Conservation (phyloP, 2,113 vertebrate species). For the Planiliza haematocheilus region DNA sequence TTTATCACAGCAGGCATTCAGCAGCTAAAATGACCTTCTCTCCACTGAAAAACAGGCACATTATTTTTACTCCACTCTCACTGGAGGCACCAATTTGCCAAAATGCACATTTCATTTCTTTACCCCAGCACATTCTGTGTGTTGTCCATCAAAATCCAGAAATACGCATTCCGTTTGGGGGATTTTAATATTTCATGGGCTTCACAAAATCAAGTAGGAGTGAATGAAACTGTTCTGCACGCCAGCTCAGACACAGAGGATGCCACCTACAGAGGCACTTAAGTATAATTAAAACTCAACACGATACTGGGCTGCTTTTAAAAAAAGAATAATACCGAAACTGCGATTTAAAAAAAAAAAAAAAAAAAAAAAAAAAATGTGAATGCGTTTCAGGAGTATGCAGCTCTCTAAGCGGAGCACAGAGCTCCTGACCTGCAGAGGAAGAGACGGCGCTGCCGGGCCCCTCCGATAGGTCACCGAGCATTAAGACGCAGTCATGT, state of each 20-base stretch:
- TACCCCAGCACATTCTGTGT: too few species aligned
- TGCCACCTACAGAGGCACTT: slow-evolving; percentile 1
- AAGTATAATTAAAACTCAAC: slow-evolving; percentile 15
- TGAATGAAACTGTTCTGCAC: background rate
- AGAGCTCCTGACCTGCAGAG: slow-evolving; percentile 8
- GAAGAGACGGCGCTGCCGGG: slow-evolving; percentile 56
- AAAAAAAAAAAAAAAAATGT: background rate
- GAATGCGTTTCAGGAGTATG: background rate
- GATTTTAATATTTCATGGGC: too few species aligned
- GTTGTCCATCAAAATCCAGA: too few species aligned
- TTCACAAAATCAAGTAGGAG: background rate
- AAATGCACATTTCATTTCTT: rapidly evolving
- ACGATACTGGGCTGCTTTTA: background rate
- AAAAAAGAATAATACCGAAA: background rate
- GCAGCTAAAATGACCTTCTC: too few species aligned
- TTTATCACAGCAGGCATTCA: background rate
- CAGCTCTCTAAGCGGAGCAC: background rate
- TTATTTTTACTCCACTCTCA: too few species aligned
- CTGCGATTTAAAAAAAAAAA: background rate
- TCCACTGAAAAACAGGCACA: too few species aligned
- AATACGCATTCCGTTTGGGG: too few species aligned
- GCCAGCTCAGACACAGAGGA: background rate
- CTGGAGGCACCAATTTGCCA: background rate
- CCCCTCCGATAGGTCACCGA: slow-evolving; percentile 73
- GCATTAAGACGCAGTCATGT: slow-evolving; percentile 68